Evolutionary conservation across 2,113 vertebrate genomes (phyloP), one percentile per base, ranked within the genome.

Genomic region (Colistium nudipinnis): DNA sequence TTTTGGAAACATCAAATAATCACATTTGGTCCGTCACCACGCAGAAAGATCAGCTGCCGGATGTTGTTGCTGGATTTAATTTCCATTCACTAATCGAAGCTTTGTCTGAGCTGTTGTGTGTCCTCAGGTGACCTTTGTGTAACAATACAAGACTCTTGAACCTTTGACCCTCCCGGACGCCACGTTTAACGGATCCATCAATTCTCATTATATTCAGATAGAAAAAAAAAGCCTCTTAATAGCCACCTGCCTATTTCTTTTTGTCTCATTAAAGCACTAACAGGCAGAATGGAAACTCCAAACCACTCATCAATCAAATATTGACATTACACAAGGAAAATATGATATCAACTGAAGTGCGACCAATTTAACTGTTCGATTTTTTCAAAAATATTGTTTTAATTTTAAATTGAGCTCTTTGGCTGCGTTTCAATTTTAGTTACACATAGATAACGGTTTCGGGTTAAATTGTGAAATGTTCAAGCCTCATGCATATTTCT

Each of bases 51-150:
- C 19, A 13, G 35, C 54, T 55, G 78, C 35, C 24, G 44, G 48
- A 53, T 60, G 39, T 59, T 22, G 27, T 52, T 48, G 57, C 35
- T 52, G 17, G 7, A 36, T 2, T 38, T 79, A 6, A 44, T 67
- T 68, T 61, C 33, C 17, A 51, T 44, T 63, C 14, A 43, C 25
- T 20, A 17, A 25, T 55, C 17, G 31, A 17, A 41, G 31, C 31
- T 36, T 39, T 30, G 39, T 28, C 11, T 3, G 49, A 43, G 36
- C 35, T 9, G 6, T 5, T 27, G 48, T 28, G 13, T 27, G 43
- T 70, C 33, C 28, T 35, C 41, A 61, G 43, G 43, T 52, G 74
- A 78, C 74, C 41, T 74, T 64, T 59, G 57, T 17, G 2, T 13
- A 43, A 54, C 44, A 49, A 53, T 45, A 27, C n/a, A 1, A 0